phyloP scores from a whole-genome alignment of 35 echinoderm and acorn worm genomes.

The Anneissia japonica region DNA sequence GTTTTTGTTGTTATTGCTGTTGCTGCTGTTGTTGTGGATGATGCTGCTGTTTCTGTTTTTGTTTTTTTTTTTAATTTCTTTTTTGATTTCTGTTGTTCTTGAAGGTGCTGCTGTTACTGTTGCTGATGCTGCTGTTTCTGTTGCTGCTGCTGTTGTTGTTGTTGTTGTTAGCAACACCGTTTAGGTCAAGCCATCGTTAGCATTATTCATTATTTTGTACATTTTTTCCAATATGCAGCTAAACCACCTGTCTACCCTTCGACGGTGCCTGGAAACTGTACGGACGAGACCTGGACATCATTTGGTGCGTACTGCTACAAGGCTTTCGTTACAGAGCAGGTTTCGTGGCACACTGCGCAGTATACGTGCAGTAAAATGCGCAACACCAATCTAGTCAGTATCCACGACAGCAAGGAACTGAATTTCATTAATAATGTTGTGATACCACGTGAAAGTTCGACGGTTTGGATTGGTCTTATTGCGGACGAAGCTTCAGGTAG shows the following conservation, averaged over 20 bases:
- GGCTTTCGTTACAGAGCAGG: slow-evolving; percentile 2
- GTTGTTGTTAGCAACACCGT: too few relatives aligned
- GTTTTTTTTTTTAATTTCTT: too few relatives aligned
- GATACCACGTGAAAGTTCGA: background rate
- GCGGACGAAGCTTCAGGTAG: background rate
- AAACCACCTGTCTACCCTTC: slow-evolving; percentile 14
- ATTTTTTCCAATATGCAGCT: slow-evolving; percentile 3
- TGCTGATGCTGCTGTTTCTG: too few relatives aligned
- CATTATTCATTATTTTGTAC: background rate
- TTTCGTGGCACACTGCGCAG: slow-evolving; percentile 16
- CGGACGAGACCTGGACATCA: slow-evolving; percentile 20
- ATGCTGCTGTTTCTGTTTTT: too few relatives aligned
- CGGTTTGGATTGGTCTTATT: slow-evolving; percentile 27
- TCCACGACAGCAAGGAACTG: slow-evolving; percentile 17
- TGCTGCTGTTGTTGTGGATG: too few relatives aligned
- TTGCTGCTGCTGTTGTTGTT: too few relatives aligned
- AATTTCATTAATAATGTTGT: slow-evolving; percentile 14
- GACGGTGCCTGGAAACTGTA: slow-evolving; percentile 16
- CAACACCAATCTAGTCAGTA: slow-evolving; percentile 24
- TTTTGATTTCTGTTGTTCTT: too few relatives aligned
- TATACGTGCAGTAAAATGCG: slow-evolving; percentile 8
- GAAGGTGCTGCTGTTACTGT: too few relatives aligned
- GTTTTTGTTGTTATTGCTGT: too few relatives aligned
- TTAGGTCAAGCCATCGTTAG: too few relatives aligned
- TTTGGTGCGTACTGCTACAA: slow-evolving; percentile 41